Evolutionary conservation across 2,797 vertebrate genomes (phyloP).

Genomic region (Chanos chanos): DNA sequence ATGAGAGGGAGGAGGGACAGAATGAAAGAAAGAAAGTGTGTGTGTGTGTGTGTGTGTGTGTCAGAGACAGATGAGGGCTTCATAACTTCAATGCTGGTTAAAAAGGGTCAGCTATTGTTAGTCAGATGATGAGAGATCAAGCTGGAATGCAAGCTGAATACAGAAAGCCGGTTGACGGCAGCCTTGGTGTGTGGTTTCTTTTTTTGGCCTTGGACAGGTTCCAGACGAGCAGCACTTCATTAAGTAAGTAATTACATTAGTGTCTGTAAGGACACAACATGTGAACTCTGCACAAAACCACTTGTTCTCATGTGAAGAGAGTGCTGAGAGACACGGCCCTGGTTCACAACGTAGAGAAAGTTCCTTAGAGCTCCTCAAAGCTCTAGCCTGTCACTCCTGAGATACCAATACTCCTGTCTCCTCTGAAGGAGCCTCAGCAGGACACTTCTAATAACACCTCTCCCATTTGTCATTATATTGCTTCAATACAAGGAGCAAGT

Average conservation of each 20-base stretch:
- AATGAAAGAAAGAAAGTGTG: slow-evolving; percentile 6
- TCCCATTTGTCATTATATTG: too few relatives aligned
- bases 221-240: slow-evolving; percentile 19
- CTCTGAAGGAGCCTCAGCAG: too few relatives aligned
- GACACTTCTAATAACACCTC: too few relatives aligned
- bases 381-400: too few relatives aligned
- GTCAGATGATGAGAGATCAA: too few relatives aligned
- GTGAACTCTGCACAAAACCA: slow-evolving; percentile 41
- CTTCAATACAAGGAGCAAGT: too few relatives aligned
- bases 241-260: slow-evolving; percentile 24
- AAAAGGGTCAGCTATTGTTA: too few relatives aligned
- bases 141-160: slow-evolving; percentile 14
- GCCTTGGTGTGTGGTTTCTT: background rate
- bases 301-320: slow-evolving; percentile 50
- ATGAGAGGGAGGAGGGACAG: background rate
- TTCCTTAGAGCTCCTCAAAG: too few relatives aligned
- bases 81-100: too few relatives aligned
- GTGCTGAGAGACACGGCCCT: background rate
- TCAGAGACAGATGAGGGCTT: too few relatives aligned
- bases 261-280: slow-evolving; percentile 7
- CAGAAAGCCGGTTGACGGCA: background rate
- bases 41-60: background rate
- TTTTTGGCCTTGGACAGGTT: slow-evolving; percentile 21
- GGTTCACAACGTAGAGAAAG: background rate
- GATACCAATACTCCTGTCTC: too few relatives aligned